Evolutionary conservation across 37 sponge, comb jelly and placozoan species (phyloP), one percentile per base, ranked within the genome.

Genomic region (Ianthella basta): DNA sequence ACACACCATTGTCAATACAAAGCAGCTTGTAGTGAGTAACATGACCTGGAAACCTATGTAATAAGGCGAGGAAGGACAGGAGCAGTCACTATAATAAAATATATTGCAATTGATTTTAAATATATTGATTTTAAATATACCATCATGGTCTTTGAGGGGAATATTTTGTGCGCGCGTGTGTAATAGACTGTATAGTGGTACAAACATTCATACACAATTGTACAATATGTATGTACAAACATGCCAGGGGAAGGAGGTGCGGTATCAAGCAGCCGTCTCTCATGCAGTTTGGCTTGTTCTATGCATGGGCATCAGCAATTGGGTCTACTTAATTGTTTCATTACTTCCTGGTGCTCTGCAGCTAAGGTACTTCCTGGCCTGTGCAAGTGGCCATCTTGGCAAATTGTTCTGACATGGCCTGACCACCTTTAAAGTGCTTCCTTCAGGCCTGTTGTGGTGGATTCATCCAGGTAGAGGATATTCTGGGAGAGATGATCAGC

Each of bases 401-500:
- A n/a, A n/a, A n/a, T n/a, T n/a, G n/a, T n/a, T n/a, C n/a, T n/a
- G n/a, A n/a, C n/a, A n/a, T n/a, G n/a, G n/a, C n/a, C n/a, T n/a
- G n/a, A n/a, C n/a, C n/a, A 78, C 79, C 79, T 34, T 41, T 63
- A 56, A 50, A 82, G 84, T 20, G 6, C 27, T 0, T 57, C 44
- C 4, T 57, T 80, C 65, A 84, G 55, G 24, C 18, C 18, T 20
- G 15, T 57, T n/a, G 92, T 95, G 63, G 95, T 95, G 27, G 95
- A 90, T 79, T 95, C 95, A 79, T 95, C 95, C 29, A 95, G 91
- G 75, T 92, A 95, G 50, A 95, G 87, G 15, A n/a, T n/a, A 95
- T 82, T 55, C 89, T 37, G 16, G 96, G 96, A 23, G 89, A 79
- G 18, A 92, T 95, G 64, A 95, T 90, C 65, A 95, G 85, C 74